Conservation (phyloP, 64 coral and sea anemone genomes). For the Pachyseris speciosa region DNA sequence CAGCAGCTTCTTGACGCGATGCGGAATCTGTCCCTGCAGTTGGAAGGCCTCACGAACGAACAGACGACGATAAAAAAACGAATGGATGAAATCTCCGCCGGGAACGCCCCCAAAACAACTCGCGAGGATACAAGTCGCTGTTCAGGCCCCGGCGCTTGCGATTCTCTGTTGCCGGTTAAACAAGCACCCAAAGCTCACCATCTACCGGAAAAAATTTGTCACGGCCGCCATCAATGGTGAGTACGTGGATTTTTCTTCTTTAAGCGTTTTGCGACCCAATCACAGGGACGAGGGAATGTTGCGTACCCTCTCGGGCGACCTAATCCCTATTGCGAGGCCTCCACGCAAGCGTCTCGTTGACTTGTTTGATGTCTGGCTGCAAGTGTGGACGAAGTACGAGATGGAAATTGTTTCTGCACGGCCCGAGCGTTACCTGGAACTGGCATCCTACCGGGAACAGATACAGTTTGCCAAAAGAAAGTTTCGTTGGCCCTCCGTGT, state of each 20-base stretch:
- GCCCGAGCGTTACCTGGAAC: slow-evolving; percentile 28
- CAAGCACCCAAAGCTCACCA: not conserved
- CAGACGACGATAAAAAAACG: too few relatives aligned
- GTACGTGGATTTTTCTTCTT: not conserved
- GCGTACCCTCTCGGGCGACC: slow-evolving; percentile 1
- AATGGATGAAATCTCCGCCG: not conserved
- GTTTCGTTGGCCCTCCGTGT: too few relatives aligned
- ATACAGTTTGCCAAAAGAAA: too few relatives aligned
- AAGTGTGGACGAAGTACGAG: slow-evolving; percentile 38
- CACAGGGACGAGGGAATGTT: slow-evolving; percentile 10
- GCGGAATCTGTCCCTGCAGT: too few relatives aligned
- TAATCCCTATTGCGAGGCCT: slow-evolving; percentile 22
- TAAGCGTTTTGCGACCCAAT: not conserved
- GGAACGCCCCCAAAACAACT: not conserved
- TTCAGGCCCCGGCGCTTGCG: not conserved
- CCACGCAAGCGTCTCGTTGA: slow-evolving; percentile 16
- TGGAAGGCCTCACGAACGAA: too few relatives aligned
- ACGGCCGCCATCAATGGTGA: not conserved
- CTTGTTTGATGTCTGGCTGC: slow-evolving; percentile 17
- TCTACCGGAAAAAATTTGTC: not conserved
- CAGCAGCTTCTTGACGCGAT: too few relatives aligned
- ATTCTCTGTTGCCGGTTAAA: not conserved
- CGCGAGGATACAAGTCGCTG: not conserved
- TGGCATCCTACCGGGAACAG: not conserved
- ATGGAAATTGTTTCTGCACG: not conserved